Percentiles rank a stretch among this genome's conserved stretches.
These are phyloP conservation scores for Uropetala carovei DNA, from an alignment of 2,888 invertebrate species.

Conservation along the genomic window DNA sequence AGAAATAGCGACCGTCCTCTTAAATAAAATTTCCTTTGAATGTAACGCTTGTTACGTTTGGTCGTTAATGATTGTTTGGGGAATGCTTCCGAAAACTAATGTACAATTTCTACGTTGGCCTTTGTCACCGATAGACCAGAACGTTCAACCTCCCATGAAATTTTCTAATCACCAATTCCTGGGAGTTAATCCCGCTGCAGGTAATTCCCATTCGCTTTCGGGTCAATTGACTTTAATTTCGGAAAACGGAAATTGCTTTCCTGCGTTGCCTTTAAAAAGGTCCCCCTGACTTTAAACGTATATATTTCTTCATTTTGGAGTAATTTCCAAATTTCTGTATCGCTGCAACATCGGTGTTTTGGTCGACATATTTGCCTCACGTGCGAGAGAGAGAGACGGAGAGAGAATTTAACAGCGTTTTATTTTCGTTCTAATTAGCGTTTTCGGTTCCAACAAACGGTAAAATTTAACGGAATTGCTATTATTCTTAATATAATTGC, in stretches of 20 bases:
- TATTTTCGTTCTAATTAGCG: too few species aligned
- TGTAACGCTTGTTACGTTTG: not conserved
- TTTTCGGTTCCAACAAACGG: too few species aligned
- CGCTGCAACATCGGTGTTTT: too few species aligned
- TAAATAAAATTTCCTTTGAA: not conserved
- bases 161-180: slow-evolving; percentile 52
- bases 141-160: slow-evolving; percentile 26
- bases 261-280: not conserved
- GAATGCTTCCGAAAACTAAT: slow-evolving; percentile 13
- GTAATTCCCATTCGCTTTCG: slow-evolving; percentile 49
- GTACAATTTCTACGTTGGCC: slow-evolving; percentile 24
- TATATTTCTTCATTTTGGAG: not conserved
- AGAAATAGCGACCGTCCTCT: not conserved
- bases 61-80: slow-evolving; percentile 17
- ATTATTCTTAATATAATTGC: too few species aligned
- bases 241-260: not conserved
- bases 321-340: not conserved
- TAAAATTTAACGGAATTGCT: too few species aligned
- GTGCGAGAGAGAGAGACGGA: too few species aligned
- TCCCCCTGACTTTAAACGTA: slow-evolving; percentile 21
- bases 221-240: slow-evolving; percentile 60
- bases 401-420: too few species aligned
- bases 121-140: slow-evolving; percentile 34
- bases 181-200: slow-evolving; percentile 39
- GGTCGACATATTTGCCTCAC: too few species aligned